A percentile compares a stretch with the other conserved stretches of the same genome.
Evolutionary conservation across 2,888 invertebrate genomes (phyloP).

Genomic region (Drosophila greeni): DNA sequence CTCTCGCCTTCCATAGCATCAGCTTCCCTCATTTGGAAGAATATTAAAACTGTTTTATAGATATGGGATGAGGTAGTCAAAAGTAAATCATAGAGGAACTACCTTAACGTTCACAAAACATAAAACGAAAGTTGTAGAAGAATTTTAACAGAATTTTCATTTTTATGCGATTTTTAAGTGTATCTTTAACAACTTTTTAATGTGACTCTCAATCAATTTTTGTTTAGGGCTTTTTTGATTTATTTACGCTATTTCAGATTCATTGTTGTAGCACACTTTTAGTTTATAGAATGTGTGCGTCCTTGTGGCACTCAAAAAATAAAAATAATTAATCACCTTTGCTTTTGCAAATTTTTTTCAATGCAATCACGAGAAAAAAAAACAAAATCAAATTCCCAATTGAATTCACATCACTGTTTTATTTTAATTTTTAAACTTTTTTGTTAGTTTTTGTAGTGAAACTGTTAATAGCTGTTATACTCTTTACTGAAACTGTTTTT

Average conservation of each 20-base stretch:
- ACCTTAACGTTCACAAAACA: too few relatives aligned
- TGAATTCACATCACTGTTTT: not conserved
- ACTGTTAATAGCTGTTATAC: not conserved
- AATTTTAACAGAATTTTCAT: not conserved
- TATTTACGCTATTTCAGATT: not conserved
- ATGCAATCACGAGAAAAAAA: slow-evolving; percentile 5
- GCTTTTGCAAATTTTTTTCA: not conserved
- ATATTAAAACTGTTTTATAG: not conserved
- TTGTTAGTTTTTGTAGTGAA: not conserved
- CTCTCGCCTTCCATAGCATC: not conserved
- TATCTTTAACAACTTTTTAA: not conserved
- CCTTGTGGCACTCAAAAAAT: slow-evolving; percentile 12
- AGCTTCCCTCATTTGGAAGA: not conserved
- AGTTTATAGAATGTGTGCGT: not conserved
- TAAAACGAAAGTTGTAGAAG: not conserved
- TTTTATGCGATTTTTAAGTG: not conserved
- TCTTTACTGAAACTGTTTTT: not conserved
- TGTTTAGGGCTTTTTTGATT: not conserved
- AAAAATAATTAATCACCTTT: slow-evolving; percentile 3
- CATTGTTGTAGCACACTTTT: not conserved
- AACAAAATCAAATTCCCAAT: not conserved
- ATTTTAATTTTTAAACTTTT: not conserved
- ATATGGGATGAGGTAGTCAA: not conserved
- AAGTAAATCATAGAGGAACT: not conserved
- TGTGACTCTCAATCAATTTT: not conserved